Evolutionary conservation across 2,888 invertebrate species (phyloP).

Genomic region (Dolichomitus sp.): DNA sequence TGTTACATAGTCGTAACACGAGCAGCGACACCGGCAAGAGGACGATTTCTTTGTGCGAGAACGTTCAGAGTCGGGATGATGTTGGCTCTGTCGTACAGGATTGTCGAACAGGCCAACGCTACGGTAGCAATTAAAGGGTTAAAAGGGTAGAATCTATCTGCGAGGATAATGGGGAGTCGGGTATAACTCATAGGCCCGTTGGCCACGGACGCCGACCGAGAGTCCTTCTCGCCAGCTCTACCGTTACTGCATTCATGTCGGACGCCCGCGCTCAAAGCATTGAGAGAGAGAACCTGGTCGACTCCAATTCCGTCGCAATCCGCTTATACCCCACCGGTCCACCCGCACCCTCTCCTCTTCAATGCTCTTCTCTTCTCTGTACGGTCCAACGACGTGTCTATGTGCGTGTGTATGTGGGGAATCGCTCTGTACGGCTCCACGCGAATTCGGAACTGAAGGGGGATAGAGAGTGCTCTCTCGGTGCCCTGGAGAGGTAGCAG

Average conservation of each 20-base stretch:
- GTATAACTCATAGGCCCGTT: slow-evolving; percentile 76
- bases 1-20: slow-evolving; percentile 34
- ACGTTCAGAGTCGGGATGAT: slow-evolving; percentile 38
- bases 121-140: slow-evolving; percentile 79
- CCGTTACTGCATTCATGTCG: slow-evolving; percentile 38
- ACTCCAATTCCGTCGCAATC: slow-evolving; percentile 83
- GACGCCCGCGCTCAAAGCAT: slow-evolving; percentile 76
- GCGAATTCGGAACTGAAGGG: slow-evolving; percentile 51
- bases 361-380: slow-evolving; percentile 45
- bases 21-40: background rate
- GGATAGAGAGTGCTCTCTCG: slow-evolving; percentile 45
- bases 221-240: slow-evolving; percentile 39
- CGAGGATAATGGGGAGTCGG: slow-evolving; percentile 54
- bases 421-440: slow-evolving; percentile 45
- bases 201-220: slow-evolving; percentile 63
- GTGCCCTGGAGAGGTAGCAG: slow-evolving; percentile 31
- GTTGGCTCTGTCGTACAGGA: slow-evolving; percentile 68
- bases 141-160: slow-evolving; percentile 75
- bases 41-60: slow-evolving; percentile 46
- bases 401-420: slow-evolving; percentile 5
- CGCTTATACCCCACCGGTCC: slow-evolving; percentile 77
- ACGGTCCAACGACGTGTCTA: background rate
- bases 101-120: slow-evolving; percentile 73
- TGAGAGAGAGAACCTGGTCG: slow-evolving; percentile 58
- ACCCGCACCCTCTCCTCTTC: slow-evolving; percentile 38